These are phyloP conservation scores for Nymphicus hollandicus DNA, from an alignment of 2,113 vertebrate genomes.

Conservation along the genomic window DNA sequence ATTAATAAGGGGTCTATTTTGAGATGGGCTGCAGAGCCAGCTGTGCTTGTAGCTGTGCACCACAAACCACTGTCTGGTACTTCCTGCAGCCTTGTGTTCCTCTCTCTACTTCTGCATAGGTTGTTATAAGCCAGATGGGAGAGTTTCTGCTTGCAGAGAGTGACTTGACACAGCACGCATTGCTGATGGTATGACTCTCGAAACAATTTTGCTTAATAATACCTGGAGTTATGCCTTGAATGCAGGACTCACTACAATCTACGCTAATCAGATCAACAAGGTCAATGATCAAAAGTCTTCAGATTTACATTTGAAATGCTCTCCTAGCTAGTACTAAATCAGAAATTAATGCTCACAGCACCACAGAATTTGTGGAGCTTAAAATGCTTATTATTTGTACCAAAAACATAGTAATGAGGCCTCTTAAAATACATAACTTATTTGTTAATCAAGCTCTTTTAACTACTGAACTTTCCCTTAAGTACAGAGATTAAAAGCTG, in stretches of 20 bases:
- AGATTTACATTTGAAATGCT: neutral
- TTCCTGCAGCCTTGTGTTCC: neutral
- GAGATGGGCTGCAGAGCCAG: neutral
- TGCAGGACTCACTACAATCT: neutral
- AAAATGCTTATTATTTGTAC: neutral
- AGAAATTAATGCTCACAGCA: neutral
- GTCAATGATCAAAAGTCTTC: neutral
- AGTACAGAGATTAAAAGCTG: neutral
- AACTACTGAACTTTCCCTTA: neutral
- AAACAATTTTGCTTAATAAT: neutral
- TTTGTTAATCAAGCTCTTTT: neutral
- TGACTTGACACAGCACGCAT: neutral
- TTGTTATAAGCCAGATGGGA: neutral
- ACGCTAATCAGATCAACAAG: neutral
- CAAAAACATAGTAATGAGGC: neutral
- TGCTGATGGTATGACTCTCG: rapidly evolving
- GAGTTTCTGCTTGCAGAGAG: neutral
- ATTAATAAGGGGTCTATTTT: neutral
- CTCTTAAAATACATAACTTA: neutral
- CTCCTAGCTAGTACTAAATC: neutral
- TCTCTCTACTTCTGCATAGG: neutral
- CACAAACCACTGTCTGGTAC: neutral
- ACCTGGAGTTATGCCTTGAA: neutral
- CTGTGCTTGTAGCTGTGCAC: neutral
- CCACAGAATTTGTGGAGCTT: neutral